A percentile compares a stretch with the other conserved stretches of the same genome.
These are phyloP conservation scores for Drosophila histrio DNA, from an alignment of 2,888 invertebrate species.

Conservation along the genomic window DNA sequence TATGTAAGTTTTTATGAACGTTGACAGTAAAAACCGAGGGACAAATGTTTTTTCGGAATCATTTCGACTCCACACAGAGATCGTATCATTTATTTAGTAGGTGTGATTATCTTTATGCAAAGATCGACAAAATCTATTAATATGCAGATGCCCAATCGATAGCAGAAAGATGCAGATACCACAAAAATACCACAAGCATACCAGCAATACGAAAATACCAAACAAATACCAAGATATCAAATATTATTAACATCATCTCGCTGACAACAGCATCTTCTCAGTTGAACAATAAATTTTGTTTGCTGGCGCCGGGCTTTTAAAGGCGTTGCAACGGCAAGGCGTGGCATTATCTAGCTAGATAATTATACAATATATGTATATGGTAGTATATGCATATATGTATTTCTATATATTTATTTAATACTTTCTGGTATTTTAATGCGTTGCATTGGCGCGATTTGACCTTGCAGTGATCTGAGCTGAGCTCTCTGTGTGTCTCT, in stretches of 20 bases:
- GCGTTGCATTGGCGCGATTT: conserved; percentile 55
- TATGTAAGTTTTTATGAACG: conserved; percentile 75
- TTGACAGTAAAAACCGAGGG: conserved; percentile 77
- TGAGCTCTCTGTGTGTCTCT: conserved; percentile 3
- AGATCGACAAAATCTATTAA: conserved; percentile 54
- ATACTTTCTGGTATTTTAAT: conserved; percentile 71
- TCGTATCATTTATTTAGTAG: conserved; percentile 71
- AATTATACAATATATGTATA: conserved; percentile 10
- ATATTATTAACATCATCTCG: conserved; percentile 20
- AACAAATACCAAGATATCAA: conserved; percentile 21
- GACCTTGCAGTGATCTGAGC: conserved; percentile 55
- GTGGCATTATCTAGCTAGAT: conserved; percentile 18
- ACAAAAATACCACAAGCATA: neutral
- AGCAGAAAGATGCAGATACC: neutral
- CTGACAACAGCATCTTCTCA: conserved; percentile 22
- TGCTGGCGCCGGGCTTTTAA: conserved; percentile 10
- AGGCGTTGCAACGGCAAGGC: conserved; percentile 19
- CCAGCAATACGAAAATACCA: conserved; percentile 1
- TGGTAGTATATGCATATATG: conserved; percentile 11
- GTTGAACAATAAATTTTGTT: conserved; percentile 42
- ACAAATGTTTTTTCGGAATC: conserved; percentile 49
- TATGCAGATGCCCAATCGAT: conserved; percentile 26
- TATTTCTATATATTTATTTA: conserved; percentile 39
- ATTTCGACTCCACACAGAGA: conserved; percentile 27
- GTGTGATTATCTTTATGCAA: conserved; percentile 79